phyloP scores from a whole-genome alignment of 2,113 vertebrate genomes.

The Astur gentilis region DNA sequence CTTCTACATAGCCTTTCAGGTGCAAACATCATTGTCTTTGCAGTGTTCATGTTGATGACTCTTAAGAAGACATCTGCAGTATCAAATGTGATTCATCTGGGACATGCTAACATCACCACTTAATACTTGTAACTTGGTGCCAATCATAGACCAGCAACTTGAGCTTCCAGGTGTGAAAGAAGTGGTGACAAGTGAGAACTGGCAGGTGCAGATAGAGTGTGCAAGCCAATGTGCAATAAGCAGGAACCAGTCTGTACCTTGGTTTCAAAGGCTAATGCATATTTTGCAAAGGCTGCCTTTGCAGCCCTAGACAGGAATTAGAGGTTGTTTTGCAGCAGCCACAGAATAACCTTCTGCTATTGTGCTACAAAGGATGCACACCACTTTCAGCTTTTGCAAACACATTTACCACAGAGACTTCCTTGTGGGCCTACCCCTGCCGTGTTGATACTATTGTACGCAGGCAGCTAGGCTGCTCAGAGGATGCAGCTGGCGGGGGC shows the following conservation, averaged over 20 bases:
- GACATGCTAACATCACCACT: background rate
- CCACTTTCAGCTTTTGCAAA: background rate
- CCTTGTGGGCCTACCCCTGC: background rate
- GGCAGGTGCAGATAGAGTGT: background rate
- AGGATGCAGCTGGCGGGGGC: background rate
- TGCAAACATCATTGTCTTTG: background rate
- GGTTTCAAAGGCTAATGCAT: background rate
- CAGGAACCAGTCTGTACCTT: background rate
- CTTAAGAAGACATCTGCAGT: background rate
- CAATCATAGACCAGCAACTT: accelerated
- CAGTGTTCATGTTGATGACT: background rate
- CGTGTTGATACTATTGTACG: accelerated
- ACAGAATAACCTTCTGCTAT: background rate
- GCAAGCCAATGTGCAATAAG: background rate
- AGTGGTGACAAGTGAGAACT: background rate
- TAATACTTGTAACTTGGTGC: background rate
- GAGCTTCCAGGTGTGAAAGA: constrained; percentile 23
- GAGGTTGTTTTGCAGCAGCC: constrained; percentile 22
- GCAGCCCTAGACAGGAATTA: background rate
- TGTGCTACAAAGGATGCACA: background rate
- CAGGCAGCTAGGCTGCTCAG: background rate
- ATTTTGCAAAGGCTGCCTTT: background rate
- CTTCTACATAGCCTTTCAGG: background rate
- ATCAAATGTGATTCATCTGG: background rate
- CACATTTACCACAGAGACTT: background rate